phyloP scores from a whole-genome alignment of 1,140 invertebrate species.

The Eumeta japonica region DNA sequence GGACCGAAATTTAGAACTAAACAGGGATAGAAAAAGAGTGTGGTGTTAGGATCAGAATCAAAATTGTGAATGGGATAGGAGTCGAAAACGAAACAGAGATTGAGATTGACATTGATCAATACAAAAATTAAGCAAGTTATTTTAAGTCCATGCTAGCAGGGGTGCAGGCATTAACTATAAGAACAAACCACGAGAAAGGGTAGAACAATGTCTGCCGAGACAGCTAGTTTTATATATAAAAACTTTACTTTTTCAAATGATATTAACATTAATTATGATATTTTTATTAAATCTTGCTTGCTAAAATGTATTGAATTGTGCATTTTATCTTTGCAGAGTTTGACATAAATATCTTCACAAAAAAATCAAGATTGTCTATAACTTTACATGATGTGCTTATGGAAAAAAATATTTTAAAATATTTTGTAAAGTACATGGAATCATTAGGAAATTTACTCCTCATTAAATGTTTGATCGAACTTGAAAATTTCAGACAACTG shows the following conservation, averaged over 20 bases:
- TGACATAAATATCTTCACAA: conserved; percentile 31
- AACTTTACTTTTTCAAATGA: not conserved
- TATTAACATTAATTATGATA: conserved; percentile 1
- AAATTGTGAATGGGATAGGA: too few species aligned
- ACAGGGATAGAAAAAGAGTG: too few species aligned
- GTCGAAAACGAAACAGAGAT: too few species aligned
- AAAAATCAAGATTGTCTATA: conserved; percentile 46
- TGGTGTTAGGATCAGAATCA: too few species aligned
- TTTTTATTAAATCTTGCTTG: not conserved
- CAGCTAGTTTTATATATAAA: not conserved
- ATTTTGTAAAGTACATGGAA: conserved; percentile 52
- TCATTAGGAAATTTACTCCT: conserved; percentile 35
- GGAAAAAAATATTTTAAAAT: conserved; percentile 38
- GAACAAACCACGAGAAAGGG: too few species aligned
- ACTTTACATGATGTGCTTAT: conserved; percentile 41
- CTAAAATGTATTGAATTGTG: too few species aligned
- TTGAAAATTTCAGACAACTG: conserved; percentile 40
- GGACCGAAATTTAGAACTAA: too few species aligned
- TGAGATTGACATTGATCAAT: too few species aligned
- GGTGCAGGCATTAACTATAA: too few species aligned
- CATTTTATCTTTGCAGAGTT: not conserved
- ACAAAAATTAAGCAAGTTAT: too few species aligned
- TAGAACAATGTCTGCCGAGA: too few species aligned
- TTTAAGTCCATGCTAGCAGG: too few species aligned
- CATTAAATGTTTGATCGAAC: conserved; percentile 48